Base-by-base conservation (phyloP, 2,113 vertebrate genomes). In the Toxotes jaculatrix region DNA sequence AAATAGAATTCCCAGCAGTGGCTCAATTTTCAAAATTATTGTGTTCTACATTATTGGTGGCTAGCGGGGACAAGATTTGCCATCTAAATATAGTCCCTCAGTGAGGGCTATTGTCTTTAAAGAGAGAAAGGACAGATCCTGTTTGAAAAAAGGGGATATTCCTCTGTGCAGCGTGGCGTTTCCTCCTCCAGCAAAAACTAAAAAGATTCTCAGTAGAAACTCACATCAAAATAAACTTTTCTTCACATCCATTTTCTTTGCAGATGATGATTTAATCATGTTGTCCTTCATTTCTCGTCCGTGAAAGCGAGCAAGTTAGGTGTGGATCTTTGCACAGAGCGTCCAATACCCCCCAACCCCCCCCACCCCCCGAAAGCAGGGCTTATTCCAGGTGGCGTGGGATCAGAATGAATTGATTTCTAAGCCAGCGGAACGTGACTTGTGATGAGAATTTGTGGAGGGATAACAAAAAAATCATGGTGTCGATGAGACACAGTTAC, bases 301-400 rank as follows among this genome's bases (percentile, higher is more conserved):
- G 71, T 67, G 69, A 90, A 82, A 81, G 59, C 43, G 62, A 83
- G 59, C 71, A 79, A 69, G 65, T 76, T 65, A 86, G 78, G 74
- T 77, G 82, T 62, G 76, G 68, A 66, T 79, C 57, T 74, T 88
- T 80, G 91, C 70, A 78, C 45, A 34, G 45, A 82, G 74, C 74
- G 72, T 88, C 75, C 83, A 83, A 61, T 83, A 73, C 56, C 71
- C 64, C 73, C 45, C 56, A 55, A 70, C 47, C 72, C 63, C 67
- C 31, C 53, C 63, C 67, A n/a, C 53, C 47, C 57, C 13, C 69
- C 72, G 57, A 85, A 70, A 83, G 86, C 77, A 84, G 40, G 68
- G 86, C 83, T 93, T 86, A 91, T 89, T 93, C 90, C 91, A 92
- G 89, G 89, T 88, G 87, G 82, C 38, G 81, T 88, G 75, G 83